Evolutionary conservation across 2,797 vertebrate genomes (phyloP), one percentile per base, ranked within the genome.

Genomic region (Lepilemur ruficaudatus): DNA sequence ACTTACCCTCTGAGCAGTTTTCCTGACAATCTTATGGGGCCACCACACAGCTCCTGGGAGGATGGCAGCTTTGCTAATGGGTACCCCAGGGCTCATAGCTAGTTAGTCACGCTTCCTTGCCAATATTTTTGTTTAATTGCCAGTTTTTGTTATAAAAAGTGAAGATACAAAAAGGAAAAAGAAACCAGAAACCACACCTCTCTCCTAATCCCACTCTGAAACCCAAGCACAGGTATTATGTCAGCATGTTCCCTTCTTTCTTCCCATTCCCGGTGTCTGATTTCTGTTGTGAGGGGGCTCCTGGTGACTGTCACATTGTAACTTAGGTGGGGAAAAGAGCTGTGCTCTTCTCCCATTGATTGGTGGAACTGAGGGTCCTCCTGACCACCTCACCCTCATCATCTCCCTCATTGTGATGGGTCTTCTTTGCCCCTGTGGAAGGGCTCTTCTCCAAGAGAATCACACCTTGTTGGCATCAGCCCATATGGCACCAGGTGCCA

Each of bases 61-160:
- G 84, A 85, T 63, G 22, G 17, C n/a, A 63, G 61, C 80, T 75
- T 52, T 65, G 73, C 35, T 81, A 83, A 86, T 12, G 11, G 46
- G 18, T 41, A 5, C 38, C 17, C 12, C 28, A 75, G 61, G 52
- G 67, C 22, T 70, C 80, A 46, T 46, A 80, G 52, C 57, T 79
- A 35, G 48, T 30, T 22, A 32, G 25, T 43, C 17, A 0, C n/a
- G 22, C 7, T 72, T 75, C 30, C 28, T 17, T 91, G 87, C 32
- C 14, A 78, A 38, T 78, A 48, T 41, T 91, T 93, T 52, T 38
- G 28, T 63, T 46, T 30, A 46, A 3, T 13, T 5, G 61, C 72
- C 35, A 52, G 8, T 84, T 78, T 95, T 67, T 63, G 18, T 91
- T 84, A 46, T 88, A 48, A 84, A 70, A 88, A 93, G 90, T 52